Conservation (phyloP, 1,140 invertebrate species). For the Mylabris phalerata region DNA sequence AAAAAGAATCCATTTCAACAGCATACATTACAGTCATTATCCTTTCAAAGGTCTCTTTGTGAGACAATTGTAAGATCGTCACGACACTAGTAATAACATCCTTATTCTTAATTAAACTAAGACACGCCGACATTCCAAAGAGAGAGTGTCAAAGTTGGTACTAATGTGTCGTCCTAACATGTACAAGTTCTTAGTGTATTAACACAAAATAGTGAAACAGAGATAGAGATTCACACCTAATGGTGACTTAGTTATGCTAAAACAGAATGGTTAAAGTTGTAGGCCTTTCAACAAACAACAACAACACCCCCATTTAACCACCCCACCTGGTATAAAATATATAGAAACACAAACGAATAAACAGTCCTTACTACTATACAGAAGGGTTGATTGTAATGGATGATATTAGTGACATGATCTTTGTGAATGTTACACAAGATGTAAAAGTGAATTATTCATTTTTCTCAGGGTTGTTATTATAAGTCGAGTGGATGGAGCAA, state of each 20-base stretch:
- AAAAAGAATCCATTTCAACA: neutral
- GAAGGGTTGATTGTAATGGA: no score
- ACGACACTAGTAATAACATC: slow-evolving; percentile 13
- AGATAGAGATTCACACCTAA: slow-evolving; percentile 12
- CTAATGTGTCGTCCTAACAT: slow-evolving; percentile 23
- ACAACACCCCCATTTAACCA: no score
- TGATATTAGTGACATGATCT: no score
- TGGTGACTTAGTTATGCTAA: slow-evolving; percentile 22
- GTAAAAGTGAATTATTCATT: no score
- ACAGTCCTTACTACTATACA: no score
- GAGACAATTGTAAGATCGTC: slow-evolving; percentile 18
- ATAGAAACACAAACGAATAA: no score
- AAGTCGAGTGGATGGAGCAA: no score
- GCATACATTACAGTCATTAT: slow-evolving; percentile 24
- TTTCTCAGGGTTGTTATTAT: no score
- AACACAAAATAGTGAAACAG: neutral
- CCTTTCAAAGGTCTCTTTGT: slow-evolving; percentile 14
- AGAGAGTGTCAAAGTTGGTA: slow-evolving; percentile 18
- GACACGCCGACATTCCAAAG: slow-evolving; percentile 19
- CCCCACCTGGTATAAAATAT: no score
- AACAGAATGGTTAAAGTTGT: slow-evolving; percentile 22
- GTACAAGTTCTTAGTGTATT: slow-evolving; percentile 21
- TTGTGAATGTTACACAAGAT: no score
- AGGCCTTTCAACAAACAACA: slow-evolving; percentile 3
- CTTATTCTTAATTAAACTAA: slow-evolving; percentile 25